A percentile compares a stretch with the other conserved stretches of the same genome.
Evolutionary conservation across 2,888 invertebrate genomes (phyloP).

Genomic region (Reticulitermes lucifugus): DNA sequence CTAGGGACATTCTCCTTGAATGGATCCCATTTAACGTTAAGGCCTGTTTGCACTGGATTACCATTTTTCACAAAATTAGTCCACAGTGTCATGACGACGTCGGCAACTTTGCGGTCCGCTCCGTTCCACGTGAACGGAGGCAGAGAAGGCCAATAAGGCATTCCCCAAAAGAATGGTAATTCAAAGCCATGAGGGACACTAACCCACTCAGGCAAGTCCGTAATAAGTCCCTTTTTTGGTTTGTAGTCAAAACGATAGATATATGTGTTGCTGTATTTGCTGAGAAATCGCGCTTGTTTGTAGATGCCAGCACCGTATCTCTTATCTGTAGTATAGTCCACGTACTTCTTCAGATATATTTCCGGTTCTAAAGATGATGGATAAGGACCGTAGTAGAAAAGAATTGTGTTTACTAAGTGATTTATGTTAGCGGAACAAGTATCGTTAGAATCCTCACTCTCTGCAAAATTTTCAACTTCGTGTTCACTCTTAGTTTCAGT

Average conservation of each 20-base stretch:
- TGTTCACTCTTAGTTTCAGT: slow-evolving; percentile 74
- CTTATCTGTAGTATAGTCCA: slow-evolving; percentile 81
- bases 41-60: slow-evolving; percentile 73
- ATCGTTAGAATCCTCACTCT: slow-evolving; percentile 60
- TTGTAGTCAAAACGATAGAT: slow-evolving; percentile 78
- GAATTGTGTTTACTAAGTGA: slow-evolving; percentile 73
- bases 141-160: slow-evolving; percentile 77
- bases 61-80: slow-evolving; percentile 81
- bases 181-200: slow-evolving; percentile 86
- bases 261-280: slow-evolving; percentile 64
- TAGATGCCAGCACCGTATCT: slow-evolving; percentile 79
- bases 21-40: slow-evolving; percentile 80
- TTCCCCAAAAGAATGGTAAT: slow-evolving; percentile 83
- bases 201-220: slow-evolving; percentile 80
- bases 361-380: slow-evolving; percentile 73
- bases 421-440: slow-evolving; percentile 64
- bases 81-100: slow-evolving; percentile 85
- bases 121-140: slow-evolving; percentile 73
- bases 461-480: slow-evolving; percentile 57
- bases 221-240: slow-evolving; percentile 57
- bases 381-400: slow-evolving; percentile 80
- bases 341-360: slow-evolving; percentile 72
- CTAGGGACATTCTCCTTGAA: slow-evolving; percentile 76
- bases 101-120: slow-evolving; percentile 81
- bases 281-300: slow-evolving; percentile 60